These are phyloP conservation scores for Trinectes maculatus DNA, from an alignment of 2,113 vertebrate species.

Conservation along the genomic window DNA sequence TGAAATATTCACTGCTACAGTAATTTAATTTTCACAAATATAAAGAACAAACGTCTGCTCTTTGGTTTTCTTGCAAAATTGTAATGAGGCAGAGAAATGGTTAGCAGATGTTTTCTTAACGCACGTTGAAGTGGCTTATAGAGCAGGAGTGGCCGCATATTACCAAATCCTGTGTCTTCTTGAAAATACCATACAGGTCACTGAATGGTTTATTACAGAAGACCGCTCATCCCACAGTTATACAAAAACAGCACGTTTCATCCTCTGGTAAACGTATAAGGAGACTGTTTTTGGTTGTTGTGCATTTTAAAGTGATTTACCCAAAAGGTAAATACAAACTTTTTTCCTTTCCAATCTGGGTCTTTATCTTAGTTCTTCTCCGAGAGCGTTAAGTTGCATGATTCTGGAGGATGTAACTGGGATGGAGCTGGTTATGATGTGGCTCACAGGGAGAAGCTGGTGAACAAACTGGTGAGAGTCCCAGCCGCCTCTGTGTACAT, in stretches of 20 bases:
- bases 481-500: conserved; percentile 43
- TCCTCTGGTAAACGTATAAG: not conserved
- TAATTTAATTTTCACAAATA: conserved; percentile 30
- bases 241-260: not conserved
- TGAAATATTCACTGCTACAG: conserved; percentile 1
- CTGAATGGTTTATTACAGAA: conserved; percentile 6
- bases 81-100: conserved; percentile 62
- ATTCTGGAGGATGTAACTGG: conserved; percentile 52
- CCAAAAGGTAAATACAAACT: conserved; percentile 39
- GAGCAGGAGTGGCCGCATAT: conserved; percentile 32
- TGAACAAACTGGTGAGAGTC: conserved; percentile 48
- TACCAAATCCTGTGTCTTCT: conserved; percentile 17
- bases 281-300: not conserved
- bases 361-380: conserved; percentile 41
- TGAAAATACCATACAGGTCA: conserved; percentile 9
- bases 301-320: not conserved
- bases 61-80: conserved; percentile 50
- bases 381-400: conserved; percentile 23
- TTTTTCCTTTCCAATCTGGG: conserved; percentile 33
- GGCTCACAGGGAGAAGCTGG: conserved; percentile 34
- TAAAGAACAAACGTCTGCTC: conserved; percentile 39
- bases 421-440: conserved; percentile 61
- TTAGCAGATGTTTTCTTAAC: conserved; percentile 68
- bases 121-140: conserved; percentile 41
- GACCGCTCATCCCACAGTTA: not conserved